Evolutionary conservation across 2,888 invertebrate species (phyloP).

Genomic region (Orchesellides sinensis): DNA sequence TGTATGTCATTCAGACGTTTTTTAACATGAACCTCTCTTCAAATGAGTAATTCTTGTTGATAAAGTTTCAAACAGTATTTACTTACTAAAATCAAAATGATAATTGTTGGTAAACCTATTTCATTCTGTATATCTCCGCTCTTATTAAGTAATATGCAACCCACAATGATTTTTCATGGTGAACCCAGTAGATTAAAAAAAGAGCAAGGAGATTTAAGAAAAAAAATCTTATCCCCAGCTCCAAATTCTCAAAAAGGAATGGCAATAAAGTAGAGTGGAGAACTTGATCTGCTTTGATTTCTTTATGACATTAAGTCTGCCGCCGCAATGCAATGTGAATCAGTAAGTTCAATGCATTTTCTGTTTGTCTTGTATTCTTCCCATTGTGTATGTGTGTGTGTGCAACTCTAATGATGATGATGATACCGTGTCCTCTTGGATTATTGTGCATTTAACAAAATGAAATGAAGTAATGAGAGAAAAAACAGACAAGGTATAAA

Average conservation of each 20-base stretch:
- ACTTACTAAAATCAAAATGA: slow-evolving; percentile 36
- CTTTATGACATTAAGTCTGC: slow-evolving; percentile 60
- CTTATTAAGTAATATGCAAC: slow-evolving; percentile 43
- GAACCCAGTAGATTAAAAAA: slow-evolving; percentile 32
- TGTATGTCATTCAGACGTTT: too few species aligned
- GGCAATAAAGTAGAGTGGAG: slow-evolving; percentile 66
- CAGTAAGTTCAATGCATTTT: too few species aligned
- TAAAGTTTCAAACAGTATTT: slow-evolving; percentile 32
- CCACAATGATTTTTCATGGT: slow-evolving; percentile 63
- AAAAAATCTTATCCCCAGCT: slow-evolving; percentile 36
- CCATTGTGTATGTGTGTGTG: slow-evolving; percentile 14
- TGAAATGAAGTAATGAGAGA: slow-evolving; percentile 57
- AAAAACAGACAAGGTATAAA: slow-evolving; percentile 8
- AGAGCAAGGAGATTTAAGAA: neutral
- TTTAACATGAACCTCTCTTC: too few species aligned
- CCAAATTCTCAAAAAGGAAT: slow-evolving; percentile 65
- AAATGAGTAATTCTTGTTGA: slow-evolving; percentile 17
- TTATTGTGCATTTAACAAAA: slow-evolving; percentile 38
- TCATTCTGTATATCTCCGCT: neutral
- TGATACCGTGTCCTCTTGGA: slow-evolving; percentile 20
- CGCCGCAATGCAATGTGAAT: too few species aligned
- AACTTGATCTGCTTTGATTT: slow-evolving; percentile 67
- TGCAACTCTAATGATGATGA: slow-evolving; percentile 16
- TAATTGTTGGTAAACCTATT: slow-evolving; percentile 38
- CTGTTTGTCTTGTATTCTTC: too few species aligned